Evolutionary conservation across 2,113 vertebrate genomes (phyloP), one percentile per base, ranked within the genome.

Genomic region (Pachypanchax playfairii): DNA sequence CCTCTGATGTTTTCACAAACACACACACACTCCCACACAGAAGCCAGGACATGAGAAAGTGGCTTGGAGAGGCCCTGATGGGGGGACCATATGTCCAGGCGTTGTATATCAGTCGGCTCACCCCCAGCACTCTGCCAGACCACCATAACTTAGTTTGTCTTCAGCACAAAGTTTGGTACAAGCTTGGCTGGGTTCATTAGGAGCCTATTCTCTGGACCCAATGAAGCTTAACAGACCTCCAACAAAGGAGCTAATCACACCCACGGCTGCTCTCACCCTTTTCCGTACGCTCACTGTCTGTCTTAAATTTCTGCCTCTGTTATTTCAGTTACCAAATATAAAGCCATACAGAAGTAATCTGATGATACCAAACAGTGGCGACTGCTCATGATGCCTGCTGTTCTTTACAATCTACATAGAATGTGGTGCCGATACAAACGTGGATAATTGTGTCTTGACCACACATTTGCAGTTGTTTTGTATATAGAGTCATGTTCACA

Each of bases 221-320:
- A 88, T 47, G 86, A 94, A 94, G 90, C 94, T 93, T 88, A 93
- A 94, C 93, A 87, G 93, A 79, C 80, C 86, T 79, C 89, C 92
- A 93, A 95, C 92, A 95, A 94, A 93, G 91, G 88, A 93, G 90
- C 90, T 95, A 94, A 96, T 95, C 92, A 94, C 84, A 88, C 81
- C 85, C 90, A 87, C 83, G 85, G 76, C 73, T 70, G 88, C 87
- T 89, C 90, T 86, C 70, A 47, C 85, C 86, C 88, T 79, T 53
- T 85, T 70, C 78, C 86, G 91, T 85, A 87, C 68, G 86, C 62
- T 65, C 18, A 14, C 63, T 66, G 58, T 25, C 56, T 80, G 60
- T 85, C 48, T 42, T 60, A 73, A 83, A 83, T 81, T 59, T 62
- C 53, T 50, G 28, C 73, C 50, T 85, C 82, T 73, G 80, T 77